These are phyloP conservation scores for Pseudomugil tenellus DNA, from an alignment of 2,797 vertebrate species.

Conservation along the genomic window DNA sequence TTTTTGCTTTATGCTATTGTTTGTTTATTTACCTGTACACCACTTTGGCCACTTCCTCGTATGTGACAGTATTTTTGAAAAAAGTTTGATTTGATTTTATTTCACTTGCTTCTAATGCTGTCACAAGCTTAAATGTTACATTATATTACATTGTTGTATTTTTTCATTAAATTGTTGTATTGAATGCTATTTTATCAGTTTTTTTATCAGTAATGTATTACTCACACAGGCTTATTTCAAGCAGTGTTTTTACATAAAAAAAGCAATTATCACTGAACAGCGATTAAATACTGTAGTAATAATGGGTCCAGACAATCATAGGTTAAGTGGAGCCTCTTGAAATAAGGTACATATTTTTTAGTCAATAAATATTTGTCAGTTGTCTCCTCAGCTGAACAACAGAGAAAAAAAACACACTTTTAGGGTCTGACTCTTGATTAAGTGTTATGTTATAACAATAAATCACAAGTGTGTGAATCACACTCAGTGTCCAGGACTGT, in stretches of 20 bases:
- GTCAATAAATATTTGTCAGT: conserved; percentile 26
- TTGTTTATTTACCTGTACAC: no score
- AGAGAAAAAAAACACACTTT: conserved; percentile 12
- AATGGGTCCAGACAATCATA: conserved; percentile 38
- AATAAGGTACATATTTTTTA: conserved; percentile 47
- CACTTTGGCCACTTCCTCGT: no score
- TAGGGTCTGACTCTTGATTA: background rate
- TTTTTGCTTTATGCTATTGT: no score
- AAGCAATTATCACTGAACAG: conserved; percentile 28
- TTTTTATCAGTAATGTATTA: background rate
- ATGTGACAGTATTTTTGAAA: no score
- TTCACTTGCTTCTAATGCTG: background rate
- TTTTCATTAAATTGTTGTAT: background rate
- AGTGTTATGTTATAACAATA: background rate
- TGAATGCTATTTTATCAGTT: background rate
- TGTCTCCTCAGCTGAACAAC: conserved; percentile 3
- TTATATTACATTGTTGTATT: no score
- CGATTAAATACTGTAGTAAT: conserved; percentile 6
- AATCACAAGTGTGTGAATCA: conserved; percentile 3
- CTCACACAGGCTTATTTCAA: conserved; percentile 1
- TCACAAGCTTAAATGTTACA: background rate
- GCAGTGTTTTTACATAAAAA: conserved; percentile 25
- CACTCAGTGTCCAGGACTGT: background rate
- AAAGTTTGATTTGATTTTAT: no score
- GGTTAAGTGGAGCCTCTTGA: conserved; percentile 47